Conservation (phyloP, 2,113 vertebrate species). For the Anseranas semipalmata region DNA sequence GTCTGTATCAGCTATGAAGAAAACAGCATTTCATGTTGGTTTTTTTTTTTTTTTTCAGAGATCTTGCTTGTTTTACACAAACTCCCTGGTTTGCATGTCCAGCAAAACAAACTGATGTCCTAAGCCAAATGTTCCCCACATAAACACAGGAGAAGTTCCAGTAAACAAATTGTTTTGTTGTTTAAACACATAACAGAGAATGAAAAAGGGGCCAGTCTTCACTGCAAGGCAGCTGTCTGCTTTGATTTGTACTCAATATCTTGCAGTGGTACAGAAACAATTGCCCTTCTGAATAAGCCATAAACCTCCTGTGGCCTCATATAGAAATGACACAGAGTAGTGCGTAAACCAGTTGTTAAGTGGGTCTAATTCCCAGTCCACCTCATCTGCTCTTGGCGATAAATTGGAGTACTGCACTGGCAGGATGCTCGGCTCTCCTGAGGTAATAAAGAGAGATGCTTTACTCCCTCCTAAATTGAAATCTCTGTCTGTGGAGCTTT, state of each 20-base stretch:
- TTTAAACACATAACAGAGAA: background rate
- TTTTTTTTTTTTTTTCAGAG: background rate
- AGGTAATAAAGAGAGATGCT: background rate
- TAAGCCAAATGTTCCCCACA: background rate
- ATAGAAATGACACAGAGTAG: background rate
- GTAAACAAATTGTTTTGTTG: background rate
- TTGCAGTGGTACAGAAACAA: background rate
- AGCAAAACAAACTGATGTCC: background rate
- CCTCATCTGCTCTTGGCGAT: background rate
- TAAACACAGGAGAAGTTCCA: background rate
- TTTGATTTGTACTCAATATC: slow-evolving; percentile 14
- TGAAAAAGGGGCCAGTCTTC: background rate
- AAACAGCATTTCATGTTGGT: background rate
- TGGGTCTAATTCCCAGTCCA: background rate
- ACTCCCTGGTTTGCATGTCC: background rate
- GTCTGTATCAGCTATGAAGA: slow-evolving; percentile 82
- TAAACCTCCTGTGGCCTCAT: background rate
- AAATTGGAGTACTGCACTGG: slow-evolving; percentile 7
- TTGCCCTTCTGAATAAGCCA: slow-evolving; percentile 4
- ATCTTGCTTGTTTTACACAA: background rate
- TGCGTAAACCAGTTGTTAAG: slow-evolving; percentile 12
- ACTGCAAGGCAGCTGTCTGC: background rate
- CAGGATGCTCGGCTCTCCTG: background rate
- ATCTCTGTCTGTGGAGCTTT: background rate
- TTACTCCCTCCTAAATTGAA: slow-evolving; percentile 29